Evolutionary conservation across 2,113 vertebrate species (phyloP).

Genomic region (Otus sunia): DNA sequence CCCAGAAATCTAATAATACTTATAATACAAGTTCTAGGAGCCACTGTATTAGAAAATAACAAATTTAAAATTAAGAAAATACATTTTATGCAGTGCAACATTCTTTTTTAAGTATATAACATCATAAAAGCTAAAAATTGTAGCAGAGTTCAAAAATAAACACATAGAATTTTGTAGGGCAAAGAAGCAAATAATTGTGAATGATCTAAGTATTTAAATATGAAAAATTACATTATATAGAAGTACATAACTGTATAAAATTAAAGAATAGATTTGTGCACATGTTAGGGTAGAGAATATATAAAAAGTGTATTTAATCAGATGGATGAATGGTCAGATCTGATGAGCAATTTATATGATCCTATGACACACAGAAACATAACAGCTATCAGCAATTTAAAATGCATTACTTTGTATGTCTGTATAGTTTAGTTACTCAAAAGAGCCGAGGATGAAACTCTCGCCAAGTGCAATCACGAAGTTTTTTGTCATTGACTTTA

Average conservation of each 20-base stretch:
- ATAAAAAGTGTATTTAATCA: neutral
- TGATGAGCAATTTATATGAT: neutral
- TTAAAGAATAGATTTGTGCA: neutral
- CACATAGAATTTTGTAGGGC: neutral
- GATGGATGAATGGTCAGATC: neutral
- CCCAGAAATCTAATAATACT: neutral
- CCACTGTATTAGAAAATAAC: neutral
- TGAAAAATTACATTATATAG: neutral
- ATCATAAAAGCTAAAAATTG: neutral
- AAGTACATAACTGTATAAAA: neutral
- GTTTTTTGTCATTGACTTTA: neutral
- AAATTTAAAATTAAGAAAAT: neutral
- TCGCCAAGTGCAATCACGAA: neutral
- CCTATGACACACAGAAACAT: neutral
- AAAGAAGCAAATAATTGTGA: neutral
- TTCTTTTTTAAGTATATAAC: neutral
- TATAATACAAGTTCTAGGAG: neutral
- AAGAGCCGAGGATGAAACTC: neutral
- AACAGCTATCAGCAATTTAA: neutral
- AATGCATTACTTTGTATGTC: neutral
- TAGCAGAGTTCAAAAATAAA: neutral
- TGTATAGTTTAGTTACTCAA: neutral
- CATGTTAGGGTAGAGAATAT: neutral
- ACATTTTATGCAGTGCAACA: neutral
- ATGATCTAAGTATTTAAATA: neutral